These are phyloP conservation scores for Fulica atra DNA, from an alignment of 2,113 vertebrate species.

Conservation along the genomic window DNA sequence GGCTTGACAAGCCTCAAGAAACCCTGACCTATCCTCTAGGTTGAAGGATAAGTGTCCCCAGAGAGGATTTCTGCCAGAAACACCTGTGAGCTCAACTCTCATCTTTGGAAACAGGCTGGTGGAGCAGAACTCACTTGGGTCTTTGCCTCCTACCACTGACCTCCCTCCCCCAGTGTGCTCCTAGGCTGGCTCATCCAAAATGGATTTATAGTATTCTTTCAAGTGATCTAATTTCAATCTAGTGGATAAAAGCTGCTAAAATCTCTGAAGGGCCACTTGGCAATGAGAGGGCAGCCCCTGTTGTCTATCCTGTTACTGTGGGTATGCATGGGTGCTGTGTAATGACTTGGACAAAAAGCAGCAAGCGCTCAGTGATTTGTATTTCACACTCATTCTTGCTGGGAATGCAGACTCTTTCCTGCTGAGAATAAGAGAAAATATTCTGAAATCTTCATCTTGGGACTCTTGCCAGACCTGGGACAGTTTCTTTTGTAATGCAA, in stretches of 20 bases:
- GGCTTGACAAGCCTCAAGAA: not conserved
- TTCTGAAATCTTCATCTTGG: not conserved
- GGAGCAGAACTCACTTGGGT: not conserved
- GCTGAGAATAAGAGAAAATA: not conserved
- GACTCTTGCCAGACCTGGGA: not conserved
- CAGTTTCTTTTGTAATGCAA: not conserved
- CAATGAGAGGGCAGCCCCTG: not conserved
- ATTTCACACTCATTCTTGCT: not conserved
- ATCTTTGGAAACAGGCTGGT: not conserved
- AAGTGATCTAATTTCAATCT: not conserved
- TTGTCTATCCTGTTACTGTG: not conserved
- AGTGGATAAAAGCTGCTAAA: not conserved
- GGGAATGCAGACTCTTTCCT: not conserved
- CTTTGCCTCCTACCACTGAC: not conserved
- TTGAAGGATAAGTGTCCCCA: not conserved
- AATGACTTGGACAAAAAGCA: not conserved
- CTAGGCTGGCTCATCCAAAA: not conserved
- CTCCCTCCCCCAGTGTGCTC: not conserved
- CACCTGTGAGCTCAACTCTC: not conserved
- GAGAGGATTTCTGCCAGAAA: not conserved
- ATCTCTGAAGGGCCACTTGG: not conserved
- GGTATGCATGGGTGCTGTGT: not conserved
- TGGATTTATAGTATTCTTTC: not conserved
- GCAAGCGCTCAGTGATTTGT: not conserved
- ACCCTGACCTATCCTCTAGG: not conserved